Percentiles rank a stretch among this genome's conserved stretches.
These are phyloP conservation scores for Periplaneta americana DNA, from an alignment of 1,140 invertebrate genomes.

Conservation along the genomic window DNA sequence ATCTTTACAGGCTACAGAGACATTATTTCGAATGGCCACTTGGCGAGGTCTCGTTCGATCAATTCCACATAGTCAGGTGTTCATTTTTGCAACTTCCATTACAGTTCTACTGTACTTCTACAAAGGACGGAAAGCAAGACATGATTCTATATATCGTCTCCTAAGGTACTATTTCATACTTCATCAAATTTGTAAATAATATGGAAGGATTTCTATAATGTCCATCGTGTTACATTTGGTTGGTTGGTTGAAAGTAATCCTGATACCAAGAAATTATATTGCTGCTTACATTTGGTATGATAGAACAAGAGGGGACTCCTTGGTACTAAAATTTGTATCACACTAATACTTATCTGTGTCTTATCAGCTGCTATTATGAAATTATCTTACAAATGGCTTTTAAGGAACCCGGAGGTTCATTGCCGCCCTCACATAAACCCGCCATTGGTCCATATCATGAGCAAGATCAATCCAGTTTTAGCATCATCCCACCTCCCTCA, in stretches of 20 bases:
- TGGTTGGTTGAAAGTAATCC: background rate
- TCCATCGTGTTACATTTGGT: background rate
- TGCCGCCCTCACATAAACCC: too few species aligned
- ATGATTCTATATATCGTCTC: constrained; percentile 58
- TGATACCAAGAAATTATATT: too few species aligned
- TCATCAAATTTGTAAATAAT: background rate
- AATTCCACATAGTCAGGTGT: constrained; percentile 57
- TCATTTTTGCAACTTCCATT: constrained; percentile 56
- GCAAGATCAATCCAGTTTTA: too few species aligned
- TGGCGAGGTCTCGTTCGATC: constrained; percentile 52
- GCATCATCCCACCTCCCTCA: too few species aligned
- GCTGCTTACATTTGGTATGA: too few species aligned
- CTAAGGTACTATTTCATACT: constrained; percentile 39
- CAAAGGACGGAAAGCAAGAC: constrained; percentile 40
- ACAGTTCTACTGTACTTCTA: constrained; percentile 53
- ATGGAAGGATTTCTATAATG: background rate
- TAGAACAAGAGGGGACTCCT: too few species aligned
- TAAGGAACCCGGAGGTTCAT: too few species aligned
- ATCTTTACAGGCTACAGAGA: constrained; percentile 61
- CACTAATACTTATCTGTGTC: too few species aligned
- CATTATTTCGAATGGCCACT: constrained; percentile 65
- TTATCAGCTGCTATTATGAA: too few species aligned
- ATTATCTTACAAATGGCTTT: too few species aligned
- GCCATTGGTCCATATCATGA: too few species aligned
- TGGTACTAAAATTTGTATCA: too few species aligned